Evolutionary conservation across 2,888 invertebrate genomes (phyloP).

Genomic region (Limenitis camilla): DNA sequence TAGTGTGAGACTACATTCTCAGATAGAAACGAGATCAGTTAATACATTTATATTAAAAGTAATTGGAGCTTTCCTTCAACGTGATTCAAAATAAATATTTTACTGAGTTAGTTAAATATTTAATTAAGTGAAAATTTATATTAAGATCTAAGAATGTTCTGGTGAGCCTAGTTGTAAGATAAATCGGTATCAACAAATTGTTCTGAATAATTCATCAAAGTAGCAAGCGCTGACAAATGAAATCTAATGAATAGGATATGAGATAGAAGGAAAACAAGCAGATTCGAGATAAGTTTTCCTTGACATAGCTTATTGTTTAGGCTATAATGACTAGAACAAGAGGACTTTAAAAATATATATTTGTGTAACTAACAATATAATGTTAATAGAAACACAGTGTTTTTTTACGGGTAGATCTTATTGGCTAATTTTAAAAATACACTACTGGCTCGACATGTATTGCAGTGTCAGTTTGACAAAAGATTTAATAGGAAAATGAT

Average conservation of each 20-base stretch:
- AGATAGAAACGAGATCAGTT: no score
- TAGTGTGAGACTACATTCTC: no score
- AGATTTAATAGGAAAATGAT: no score
- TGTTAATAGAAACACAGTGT: not conserved
- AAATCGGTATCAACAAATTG: constrained; percentile 58
- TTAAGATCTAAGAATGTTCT: constrained; percentile 21
- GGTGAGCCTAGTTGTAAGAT: constrained; percentile 41
- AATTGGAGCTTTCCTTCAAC: no score
- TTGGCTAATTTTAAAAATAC: no score
- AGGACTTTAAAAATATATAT: not conserved
- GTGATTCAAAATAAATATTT: no score
- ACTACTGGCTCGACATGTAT: no score
- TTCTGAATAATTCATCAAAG: constrained; percentile 68
- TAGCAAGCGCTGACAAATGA: constrained; percentile 65
- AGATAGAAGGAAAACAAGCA: constrained; percentile 41
- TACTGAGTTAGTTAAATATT: no score
- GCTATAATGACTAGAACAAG: constrained; percentile 20
- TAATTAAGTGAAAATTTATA: constrained; percentile 25
- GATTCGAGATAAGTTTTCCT: constrained; percentile 35
- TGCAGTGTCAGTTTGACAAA: no score
- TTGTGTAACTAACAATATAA: not conserved
- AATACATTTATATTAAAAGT: no score
- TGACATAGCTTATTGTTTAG: constrained; percentile 20
- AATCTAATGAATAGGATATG: constrained; percentile 71
- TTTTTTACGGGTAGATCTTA: no score